Evolutionary conservation across 30 jellyfish, hydroid and myxozoan species (phyloP).

Genomic region (Aurelia sp.): DNA sequence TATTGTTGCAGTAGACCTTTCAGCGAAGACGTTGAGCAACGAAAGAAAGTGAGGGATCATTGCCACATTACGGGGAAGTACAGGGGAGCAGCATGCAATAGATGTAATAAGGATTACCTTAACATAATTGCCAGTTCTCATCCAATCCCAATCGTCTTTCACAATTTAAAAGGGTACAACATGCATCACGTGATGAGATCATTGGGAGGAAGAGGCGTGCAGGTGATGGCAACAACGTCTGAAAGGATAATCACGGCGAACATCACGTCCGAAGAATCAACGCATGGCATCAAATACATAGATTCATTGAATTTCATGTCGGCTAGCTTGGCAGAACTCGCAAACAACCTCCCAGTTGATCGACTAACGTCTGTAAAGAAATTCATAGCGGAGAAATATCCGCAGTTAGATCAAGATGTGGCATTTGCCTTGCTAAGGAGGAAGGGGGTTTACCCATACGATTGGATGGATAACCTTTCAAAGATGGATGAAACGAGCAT

Average conservation of each 20-base stretch:
- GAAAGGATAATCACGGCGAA: background rate
- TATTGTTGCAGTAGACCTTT: background rate
- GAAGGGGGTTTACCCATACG: slow-evolving; percentile 76
- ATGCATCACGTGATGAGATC: slow-evolving; percentile 11
- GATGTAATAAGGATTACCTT: too few species aligned
- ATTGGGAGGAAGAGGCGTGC: background rate
- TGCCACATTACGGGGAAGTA: slow-evolving; percentile 26
- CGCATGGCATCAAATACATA: slow-evolving; percentile 5
- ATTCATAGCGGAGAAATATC: background rate
- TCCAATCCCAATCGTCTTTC: slow-evolving; percentile 31
- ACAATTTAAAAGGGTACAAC: slow-evolving; percentile 34
- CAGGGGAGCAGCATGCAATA: slow-evolving; percentile 3
- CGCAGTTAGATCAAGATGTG: background rate
- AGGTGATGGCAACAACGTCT: background rate
- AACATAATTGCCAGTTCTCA: too few species aligned
- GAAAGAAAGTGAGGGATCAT: slow-evolving; percentile 17
- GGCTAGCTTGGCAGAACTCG: slow-evolving; percentile 13
- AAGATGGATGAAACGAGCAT: background rate
- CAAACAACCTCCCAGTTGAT: background rate
- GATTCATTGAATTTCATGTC: background rate
- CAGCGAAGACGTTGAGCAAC: background rate
- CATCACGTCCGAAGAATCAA: background rate
- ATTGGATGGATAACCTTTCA: slow-evolving; percentile 22
- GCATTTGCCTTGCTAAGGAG: slow-evolving; percentile 22
- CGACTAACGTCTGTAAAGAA: background rate